Evolutionary conservation across 92 coral and sea anemone genomes (phyloP).

Genomic region (Zoanthus solanderi): DNA sequence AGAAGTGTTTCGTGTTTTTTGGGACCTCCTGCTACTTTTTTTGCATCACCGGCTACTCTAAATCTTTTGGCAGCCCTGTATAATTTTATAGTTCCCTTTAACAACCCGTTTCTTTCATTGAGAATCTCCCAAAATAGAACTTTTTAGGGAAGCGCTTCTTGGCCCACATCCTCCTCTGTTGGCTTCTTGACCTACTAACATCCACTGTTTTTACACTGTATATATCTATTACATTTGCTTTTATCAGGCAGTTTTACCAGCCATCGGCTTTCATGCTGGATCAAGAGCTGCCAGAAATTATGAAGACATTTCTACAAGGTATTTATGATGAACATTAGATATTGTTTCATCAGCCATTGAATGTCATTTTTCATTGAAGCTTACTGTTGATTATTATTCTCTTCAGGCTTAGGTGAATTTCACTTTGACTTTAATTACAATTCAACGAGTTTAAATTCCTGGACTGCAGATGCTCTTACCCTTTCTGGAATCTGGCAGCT

Average conservation of each 20-base stretch:
- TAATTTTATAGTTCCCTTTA: too few relatives aligned
- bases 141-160: too few relatives aligned
- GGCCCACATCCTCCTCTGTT: too few relatives aligned
- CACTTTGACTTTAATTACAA: conserved; percentile 95
- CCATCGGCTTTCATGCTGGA: conserved; percentile 86
- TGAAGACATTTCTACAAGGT: conserved; percentile 95
- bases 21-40: too few relatives aligned
- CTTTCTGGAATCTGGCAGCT: conserved; percentile 96
- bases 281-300: conserved; percentile 86
- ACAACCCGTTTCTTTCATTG: too few relatives aligned
- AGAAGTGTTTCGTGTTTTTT: too few relatives aligned
- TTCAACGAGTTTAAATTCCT: conserved; percentile 87
- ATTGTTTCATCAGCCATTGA: not conserved
- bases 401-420: conserved; percentile 85
- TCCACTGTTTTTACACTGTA: not conserved
- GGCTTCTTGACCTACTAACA: too few relatives aligned
- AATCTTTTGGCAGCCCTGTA: too few relatives aligned
- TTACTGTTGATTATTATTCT: too few relatives aligned
- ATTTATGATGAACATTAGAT: not conserved
- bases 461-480: conserved; percentile 94
- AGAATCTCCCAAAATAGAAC: too few relatives aligned
- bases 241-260: conserved; percentile 63
- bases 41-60: too few relatives aligned
- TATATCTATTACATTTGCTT: not conserved
- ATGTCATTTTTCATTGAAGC: not conserved